phyloP scores from a whole-genome alignment of 2,888 invertebrate genomes.

The Pollenia labialis region DNA sequence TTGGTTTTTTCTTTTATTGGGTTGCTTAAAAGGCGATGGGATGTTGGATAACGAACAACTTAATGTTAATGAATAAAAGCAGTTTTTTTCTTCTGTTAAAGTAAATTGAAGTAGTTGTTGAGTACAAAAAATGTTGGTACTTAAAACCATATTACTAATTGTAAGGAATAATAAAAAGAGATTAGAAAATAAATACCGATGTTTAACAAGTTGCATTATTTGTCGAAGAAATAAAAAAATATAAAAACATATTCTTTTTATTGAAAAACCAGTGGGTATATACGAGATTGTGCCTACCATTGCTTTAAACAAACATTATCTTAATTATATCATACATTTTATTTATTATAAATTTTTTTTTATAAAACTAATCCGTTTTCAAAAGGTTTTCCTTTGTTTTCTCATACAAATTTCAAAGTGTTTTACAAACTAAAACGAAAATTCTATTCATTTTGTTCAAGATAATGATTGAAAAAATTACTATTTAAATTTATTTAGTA shows the following conservation, averaged over 20 bases:
- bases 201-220: not conserved
- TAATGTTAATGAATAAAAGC: slow-evolving; percentile 67
- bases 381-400: not conserved
- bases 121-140: not conserved
- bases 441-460: not conserved
- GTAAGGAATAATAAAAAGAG: slow-evolving; percentile 11
- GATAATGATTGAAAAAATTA: slow-evolving; percentile 47
- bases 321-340: not conserved
- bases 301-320: no score
- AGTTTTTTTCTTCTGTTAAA: slow-evolving; percentile 33
- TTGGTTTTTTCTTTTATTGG: slow-evolving; percentile 47
- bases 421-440: not conserved
- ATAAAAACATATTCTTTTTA: no score
- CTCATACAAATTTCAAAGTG: not conserved
- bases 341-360: not conserved
- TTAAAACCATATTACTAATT: slow-evolving; percentile 32
- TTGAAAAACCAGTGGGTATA: no score
- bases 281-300: no score
- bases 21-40: not conserved
- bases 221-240: no score
- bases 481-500: slow-evolving; percentile 59
- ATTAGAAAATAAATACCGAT: not conserved
- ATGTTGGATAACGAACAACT: not conserved
- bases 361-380: not conserved
- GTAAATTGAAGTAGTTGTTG: slow-evolving; percentile 26